Percentiles rank a stretch among this genome's conserved stretches.
Conservation (phyloP, 2,888 invertebrate genomes). For the Germaria angustata region DNA sequence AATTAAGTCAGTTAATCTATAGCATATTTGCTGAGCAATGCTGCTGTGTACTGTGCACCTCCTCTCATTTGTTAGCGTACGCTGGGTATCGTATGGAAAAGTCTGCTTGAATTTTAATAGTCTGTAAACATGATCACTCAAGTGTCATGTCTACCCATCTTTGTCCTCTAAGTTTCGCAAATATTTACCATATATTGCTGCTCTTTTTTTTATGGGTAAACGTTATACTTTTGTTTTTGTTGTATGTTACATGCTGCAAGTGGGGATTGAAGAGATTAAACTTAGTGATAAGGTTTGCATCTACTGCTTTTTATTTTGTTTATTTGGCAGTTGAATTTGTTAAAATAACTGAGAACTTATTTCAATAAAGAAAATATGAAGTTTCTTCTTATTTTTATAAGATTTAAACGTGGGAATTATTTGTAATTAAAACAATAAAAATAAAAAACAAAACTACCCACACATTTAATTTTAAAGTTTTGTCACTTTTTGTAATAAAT, state of each 20-base stretch:
- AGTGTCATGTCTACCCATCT: constrained; percentile 55
- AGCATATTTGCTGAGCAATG: constrained; percentile 1
- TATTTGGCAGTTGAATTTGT: constrained; percentile 11
- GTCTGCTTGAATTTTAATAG: constrained; percentile 56
- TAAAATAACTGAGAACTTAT: constrained; percentile 7
- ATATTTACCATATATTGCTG: constrained; percentile 57
- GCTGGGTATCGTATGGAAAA: background rate
- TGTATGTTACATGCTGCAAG: background rate
- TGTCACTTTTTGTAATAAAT: background rate
- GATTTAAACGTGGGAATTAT: background rate
- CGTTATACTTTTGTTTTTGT: background rate
- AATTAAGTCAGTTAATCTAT: constrained; percentile 64
- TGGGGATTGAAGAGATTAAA: constrained; percentile 44
- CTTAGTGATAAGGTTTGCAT: constrained; percentile 27
- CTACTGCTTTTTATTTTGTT: constrained; percentile 2
- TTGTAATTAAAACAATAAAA: background rate
- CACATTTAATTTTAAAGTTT: background rate
- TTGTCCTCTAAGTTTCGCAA: constrained; percentile 50
- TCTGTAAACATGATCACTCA: constrained; percentile 67
- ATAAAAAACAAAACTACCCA: background rate
- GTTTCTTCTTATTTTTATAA: background rate
- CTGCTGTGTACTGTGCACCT: background rate
- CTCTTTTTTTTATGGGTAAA: background rate
- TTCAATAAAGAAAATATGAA: constrained; percentile 7
- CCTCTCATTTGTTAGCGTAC: background rate